These are phyloP conservation scores for Opisthocomus hoazin DNA, from an alignment of 2,113 vertebrate species.

Conservation along the genomic window DNA sequence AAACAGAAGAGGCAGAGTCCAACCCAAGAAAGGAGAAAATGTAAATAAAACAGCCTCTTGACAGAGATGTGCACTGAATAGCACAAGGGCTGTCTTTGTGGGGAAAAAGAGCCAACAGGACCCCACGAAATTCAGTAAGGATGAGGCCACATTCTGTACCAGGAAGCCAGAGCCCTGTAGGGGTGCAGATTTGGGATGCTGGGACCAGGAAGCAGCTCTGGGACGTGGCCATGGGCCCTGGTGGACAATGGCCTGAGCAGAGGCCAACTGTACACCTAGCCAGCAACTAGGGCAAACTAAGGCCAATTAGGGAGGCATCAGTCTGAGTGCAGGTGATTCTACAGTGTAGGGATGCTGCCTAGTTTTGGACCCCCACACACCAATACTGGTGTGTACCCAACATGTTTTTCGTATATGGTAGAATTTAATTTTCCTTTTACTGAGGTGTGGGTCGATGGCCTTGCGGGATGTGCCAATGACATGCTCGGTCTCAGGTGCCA, in stretches of 20 bases:
- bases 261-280: not conserved
- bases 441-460: too few species aligned
- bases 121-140: not conserved
- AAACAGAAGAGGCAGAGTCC: not conserved
- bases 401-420: not conserved
- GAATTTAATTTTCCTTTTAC: not conserved
- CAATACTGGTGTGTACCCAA: not conserved
- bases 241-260: not conserved
- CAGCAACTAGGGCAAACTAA: not conserved
- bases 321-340: rapidly evolving
- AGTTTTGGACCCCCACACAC: rapidly evolving
- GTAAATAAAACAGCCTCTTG: not conserved
- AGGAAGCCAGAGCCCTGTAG: not conserved
- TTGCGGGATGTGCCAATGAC: too few species aligned
- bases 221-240: rapidly evolving
- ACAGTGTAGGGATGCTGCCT: rapidly evolving
- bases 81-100: rapidly evolving
- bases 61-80: not conserved
- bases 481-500: too few species aligned
- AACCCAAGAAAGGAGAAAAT: not conserved
- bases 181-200: not conserved
- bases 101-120: not conserved
- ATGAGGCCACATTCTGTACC: not conserved
- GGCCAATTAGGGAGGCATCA: not conserved
- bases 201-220: rapidly evolving